Evolutionary conservation across 2,888 invertebrate genomes (phyloP).

Genomic region (Luperina testacea): DNA sequence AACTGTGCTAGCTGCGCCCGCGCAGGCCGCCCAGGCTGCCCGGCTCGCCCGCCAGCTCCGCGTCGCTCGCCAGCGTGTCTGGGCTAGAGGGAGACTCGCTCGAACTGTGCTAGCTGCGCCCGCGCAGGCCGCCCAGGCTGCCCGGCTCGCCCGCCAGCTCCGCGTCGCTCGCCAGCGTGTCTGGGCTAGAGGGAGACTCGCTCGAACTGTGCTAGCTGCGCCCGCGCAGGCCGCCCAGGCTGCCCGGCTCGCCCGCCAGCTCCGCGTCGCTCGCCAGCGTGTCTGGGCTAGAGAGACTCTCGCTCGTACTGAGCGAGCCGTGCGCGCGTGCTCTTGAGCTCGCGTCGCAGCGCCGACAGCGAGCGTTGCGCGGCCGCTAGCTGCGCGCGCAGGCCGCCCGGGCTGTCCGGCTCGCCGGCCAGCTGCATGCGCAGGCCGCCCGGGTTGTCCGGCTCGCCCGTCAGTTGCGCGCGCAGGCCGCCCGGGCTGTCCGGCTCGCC

Average conservation of each 20-base stretch:
- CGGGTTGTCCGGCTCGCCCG: slow-evolving; percentile 85
- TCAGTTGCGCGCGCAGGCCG: slow-evolving; percentile 64
- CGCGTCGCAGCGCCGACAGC: slow-evolving; percentile 92
- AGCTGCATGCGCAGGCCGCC: slow-evolving; percentile 86
- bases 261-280: not conserved
- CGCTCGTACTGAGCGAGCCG: slow-evolving; percentile 92
- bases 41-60: too few relatives aligned
- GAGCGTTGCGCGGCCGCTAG: slow-evolving; percentile 69
- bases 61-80: too few relatives aligned
- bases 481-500: slow-evolving; percentile 89
- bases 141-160: not conserved
- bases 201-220: not conserved
- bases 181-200: not conserved
- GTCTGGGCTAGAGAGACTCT: not conserved
- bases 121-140: not conserved
- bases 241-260: not conserved
- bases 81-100: too few relatives aligned
- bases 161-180: not conserved
- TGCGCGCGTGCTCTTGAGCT: slow-evolving; percentile 57
- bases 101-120: not conserved
- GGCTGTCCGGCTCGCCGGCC: slow-evolving; percentile 70
- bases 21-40: too few relatives aligned
- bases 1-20: too few relatives aligned
- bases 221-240: not conserved
- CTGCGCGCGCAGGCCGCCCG: slow-evolving; percentile 64